These are phyloP conservation scores for Malurus cyaneus DNA, from an alignment of 2,113 vertebrate species.

Conservation along the genomic window DNA sequence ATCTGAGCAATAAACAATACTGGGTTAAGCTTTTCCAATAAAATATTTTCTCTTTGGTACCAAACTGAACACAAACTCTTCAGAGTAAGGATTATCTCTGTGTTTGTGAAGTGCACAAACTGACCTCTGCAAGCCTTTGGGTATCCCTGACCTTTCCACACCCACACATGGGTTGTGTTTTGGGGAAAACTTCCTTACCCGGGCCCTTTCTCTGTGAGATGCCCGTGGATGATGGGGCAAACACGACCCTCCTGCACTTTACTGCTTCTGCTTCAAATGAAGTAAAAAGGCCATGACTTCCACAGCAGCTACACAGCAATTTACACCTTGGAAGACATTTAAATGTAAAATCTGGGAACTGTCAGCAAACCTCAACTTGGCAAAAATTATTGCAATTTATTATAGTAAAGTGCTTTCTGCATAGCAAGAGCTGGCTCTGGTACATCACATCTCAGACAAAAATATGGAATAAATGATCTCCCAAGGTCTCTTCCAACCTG, in stretches of 20 bases:
- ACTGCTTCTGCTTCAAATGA: neutral
- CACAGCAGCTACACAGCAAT: neutral
- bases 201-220: fast-evolving
- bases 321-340: neutral
- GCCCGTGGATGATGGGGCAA: fast-evolving
- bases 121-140: neutral
- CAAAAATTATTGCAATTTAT: neutral
- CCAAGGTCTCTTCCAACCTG: neutral
- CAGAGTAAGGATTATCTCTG: neutral
- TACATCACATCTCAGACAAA: neutral
- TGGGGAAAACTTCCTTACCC: fast-evolving
- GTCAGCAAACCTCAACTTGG: constrained; percentile 47
- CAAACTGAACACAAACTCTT: neutral
- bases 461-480: neutral
- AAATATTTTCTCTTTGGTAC: neutral
- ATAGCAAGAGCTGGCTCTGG: neutral
- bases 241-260: neutral
- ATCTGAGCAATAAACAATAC: neutral
- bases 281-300: neutral
- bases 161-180: fast-evolving
- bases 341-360: constrained; percentile 38
- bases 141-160: neutral
- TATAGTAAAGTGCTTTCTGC: neutral
- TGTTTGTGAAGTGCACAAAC: neutral
- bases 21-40: neutral